Base-by-base conservation (phyloP, 1,140 invertebrate species). In the Drosophila pseudoananassae region DNA sequence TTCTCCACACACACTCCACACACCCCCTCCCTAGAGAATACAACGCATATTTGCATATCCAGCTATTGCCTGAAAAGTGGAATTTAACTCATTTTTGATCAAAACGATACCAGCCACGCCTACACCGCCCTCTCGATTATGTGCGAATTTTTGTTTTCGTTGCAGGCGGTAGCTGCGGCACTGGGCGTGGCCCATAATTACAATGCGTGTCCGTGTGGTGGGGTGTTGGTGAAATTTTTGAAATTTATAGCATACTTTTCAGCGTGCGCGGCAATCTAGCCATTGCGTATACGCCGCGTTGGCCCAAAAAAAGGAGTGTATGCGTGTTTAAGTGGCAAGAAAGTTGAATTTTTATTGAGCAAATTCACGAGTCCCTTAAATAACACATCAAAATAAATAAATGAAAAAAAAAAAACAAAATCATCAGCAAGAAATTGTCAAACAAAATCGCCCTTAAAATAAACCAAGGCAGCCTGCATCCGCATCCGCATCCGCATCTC, bases 231-330 rank as follows among this genome's bases (percentile, higher is more conserved):
- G 27, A 20, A 60, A 71, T 57, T 46, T 70, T 57, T 27, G 46
- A 69, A 78, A 74, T 78, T 58, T 75, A 78, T 83, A 55, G 79
- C 79, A 83, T 83, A 83, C 75, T 78, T 78, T 83, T 58, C 60
- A 63, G 56, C 70, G 76, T 7, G 40, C 5, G 14, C 58, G 51
- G 70, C 70, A 64, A 63, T 58, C 25, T n/a, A 40, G 25, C 58
- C 54, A 78, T 66, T 58, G 68, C 76, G 53, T 59, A 79, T 74
- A 69, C 76, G 74, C 63, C 60, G 56, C 59, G 40, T 72, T 15
- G 27, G 55, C 55, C 31, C 27, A 12, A 27, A 7, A 27, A 27
- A 27, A 27, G 1, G 25, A 27, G 25, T 27, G 25, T 27, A 7
- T 15, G 29, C n/a, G 49, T 38, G 6, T n/a, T 20, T 50, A 49